These are phyloP conservation scores for Miichthys miiuy DNA, from an alignment of 2,797 vertebrate genomes.

Conservation along the genomic window DNA sequence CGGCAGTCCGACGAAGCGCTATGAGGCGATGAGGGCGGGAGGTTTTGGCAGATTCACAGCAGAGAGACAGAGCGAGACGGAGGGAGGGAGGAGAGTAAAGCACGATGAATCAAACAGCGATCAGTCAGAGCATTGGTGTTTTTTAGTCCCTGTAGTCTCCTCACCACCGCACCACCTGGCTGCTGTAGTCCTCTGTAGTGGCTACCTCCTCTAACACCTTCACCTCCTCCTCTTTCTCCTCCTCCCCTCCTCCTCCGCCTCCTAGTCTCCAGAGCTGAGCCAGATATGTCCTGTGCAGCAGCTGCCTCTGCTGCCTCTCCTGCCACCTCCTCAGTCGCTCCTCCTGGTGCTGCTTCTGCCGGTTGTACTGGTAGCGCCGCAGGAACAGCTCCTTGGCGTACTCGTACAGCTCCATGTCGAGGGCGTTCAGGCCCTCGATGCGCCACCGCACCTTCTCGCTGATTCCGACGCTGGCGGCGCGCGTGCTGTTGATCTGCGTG, in stretches of 20 bases:
- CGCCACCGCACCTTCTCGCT: constrained; percentile 86
- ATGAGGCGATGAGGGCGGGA: constrained; percentile 51
- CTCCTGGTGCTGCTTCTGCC: constrained; percentile 89
- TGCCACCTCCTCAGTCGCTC: constrained; percentile 87
- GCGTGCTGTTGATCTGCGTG: constrained; percentile 94
- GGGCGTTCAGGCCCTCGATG: constrained; percentile 93
- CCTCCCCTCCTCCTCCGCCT: constrained; percentile 72
- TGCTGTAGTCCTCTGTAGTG: constrained; percentile 95
- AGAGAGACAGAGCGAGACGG: constrained; percentile 17
- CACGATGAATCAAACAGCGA: constrained; percentile 43
- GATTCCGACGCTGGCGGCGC: constrained; percentile 93
- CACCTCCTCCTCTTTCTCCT: constrained; percentile 72
- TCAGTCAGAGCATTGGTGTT: constrained; percentile 27
- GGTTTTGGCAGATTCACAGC: constrained; percentile 70
- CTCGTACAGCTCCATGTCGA: constrained; percentile 94
- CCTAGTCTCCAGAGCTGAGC: constrained; percentile 78
- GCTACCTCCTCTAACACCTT: constrained; percentile 56
- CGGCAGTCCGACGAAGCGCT: constrained; percentile 61
- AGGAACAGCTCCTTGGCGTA: constrained; percentile 95
- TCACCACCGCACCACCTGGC: constrained; percentile 97
- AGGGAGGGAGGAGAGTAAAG: constrained; percentile 50
- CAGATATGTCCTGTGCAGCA: constrained; percentile 85
- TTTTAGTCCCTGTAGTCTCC: constrained; percentile 53
- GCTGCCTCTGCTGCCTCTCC: constrained; percentile 86
- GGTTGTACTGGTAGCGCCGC: constrained; percentile 91